Evolutionary conservation across 2,888 invertebrate species (phyloP), one percentile per base, ranked within the genome.

Genomic region (Sicus ferrugineus): DNA sequence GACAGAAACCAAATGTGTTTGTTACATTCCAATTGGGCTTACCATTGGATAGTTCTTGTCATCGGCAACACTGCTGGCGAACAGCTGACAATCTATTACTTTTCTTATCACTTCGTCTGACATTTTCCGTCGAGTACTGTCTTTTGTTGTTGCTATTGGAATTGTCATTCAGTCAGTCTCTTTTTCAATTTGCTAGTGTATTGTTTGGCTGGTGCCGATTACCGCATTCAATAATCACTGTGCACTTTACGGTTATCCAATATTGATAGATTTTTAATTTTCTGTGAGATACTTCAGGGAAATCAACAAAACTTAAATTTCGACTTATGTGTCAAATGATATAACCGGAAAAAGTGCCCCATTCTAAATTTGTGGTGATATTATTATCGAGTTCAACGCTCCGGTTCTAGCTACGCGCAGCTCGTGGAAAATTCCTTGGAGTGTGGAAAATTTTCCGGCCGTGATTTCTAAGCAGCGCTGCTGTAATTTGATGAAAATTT

Each of bases 21-120:
- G n/a, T n/a, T n/a, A n/a, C n/a, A n/a, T n/a, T n/a, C n/a, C n/a
- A n/a, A n/a, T n/a, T n/a, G n/a, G n/a, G n/a, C n/a, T n/a, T n/a
- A n/a, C n/a, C n/a, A n/a, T n/a, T n/a, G n/a, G n/a, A n/a, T n/a
- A n/a, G n/a, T n/a, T n/a, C n/a, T n/a, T n/a, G n/a, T n/a, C n/a
- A n/a, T n/a, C n/a, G n/a, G n/a, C n/a, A n/a, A n/a, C n/a, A n/a
- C n/a, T n/a, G n/a, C n/a, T n/a, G n/a, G 16, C 23, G n/a, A 56
- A 61, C 61, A 61, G 61, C 61, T 61, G 61, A 26, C n/a, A 38
- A 42, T 42, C 61, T 61, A 61, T 61, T 61, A 61, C 61, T 14
- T 1, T 23, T 61, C 23, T 61, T 42, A 61, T 38, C 61, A 61
- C 21, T 61, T 19, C 23, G 14, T n/a, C 11, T 38, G 59, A 56